A percentile compares a stretch with the other conserved stretches of the same genome.
These are phyloP conservation scores for Phenganax subtilis DNA, from an alignment of 92 coral and sea anemone species.

Conservation along the genomic window DNA sequence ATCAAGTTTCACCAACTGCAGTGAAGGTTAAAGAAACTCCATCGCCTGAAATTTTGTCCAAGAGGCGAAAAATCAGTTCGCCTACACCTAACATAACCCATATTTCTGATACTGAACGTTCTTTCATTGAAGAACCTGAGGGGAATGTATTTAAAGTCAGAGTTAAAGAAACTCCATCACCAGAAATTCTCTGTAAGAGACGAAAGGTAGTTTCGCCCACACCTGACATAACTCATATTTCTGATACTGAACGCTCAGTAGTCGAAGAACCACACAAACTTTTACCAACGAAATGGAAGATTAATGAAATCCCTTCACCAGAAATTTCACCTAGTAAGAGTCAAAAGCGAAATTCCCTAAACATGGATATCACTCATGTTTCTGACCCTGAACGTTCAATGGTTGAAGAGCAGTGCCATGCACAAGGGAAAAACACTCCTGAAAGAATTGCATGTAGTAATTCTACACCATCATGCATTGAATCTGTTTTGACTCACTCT, in stretches of 20 bases:
- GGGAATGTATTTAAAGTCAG: not conserved
- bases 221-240: not conserved
- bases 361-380: not conserved
- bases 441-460: not conserved
- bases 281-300: not conserved
- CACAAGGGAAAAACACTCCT: not conserved
- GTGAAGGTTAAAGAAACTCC: constrained; percentile 8
- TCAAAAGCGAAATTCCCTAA: constrained; percentile 1
- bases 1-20: not conserved
- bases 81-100: not conserved
- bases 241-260: not conserved
- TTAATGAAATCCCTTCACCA: constrained; percentile 14
- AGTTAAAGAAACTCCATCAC: constrained; percentile 12
- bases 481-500: too few species aligned
- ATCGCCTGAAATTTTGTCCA: constrained; percentile 7
- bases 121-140: not conserved
- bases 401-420: not conserved
- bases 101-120: not conserved
- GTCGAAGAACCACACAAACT: too few species aligned
- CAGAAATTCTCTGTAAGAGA: constrained; percentile 12
- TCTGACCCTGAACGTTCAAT: constrained; percentile 14
- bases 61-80: constrained; percentile 17
- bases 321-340: constrained; percentile 1
- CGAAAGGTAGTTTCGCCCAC: constrained; percentile 13
- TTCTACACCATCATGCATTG: too few species aligned